Percentiles rank a stretch among this genome's conserved stretches.
phyloP scores from a whole-genome alignment of 2,888 invertebrate species.

The Dendrolimus pini region DNA sequence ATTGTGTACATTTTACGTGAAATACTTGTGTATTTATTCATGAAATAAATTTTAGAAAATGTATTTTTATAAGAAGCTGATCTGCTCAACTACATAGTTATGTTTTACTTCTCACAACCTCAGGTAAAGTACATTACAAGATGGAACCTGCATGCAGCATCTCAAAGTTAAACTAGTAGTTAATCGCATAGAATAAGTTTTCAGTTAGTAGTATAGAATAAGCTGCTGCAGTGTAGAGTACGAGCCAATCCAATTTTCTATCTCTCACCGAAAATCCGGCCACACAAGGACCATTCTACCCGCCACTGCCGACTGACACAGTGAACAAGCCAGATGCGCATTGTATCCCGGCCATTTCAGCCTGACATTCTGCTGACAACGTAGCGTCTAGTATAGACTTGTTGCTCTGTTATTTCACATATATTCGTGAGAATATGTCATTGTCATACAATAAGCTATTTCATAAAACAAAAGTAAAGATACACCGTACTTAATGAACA shows the following conservation, averaged over 20 bases:
- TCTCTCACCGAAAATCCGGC: conserved; percentile 41
- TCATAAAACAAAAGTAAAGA: background rate
- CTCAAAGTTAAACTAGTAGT: no score
- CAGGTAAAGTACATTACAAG: no score
- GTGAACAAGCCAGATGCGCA: conserved; percentile 35
- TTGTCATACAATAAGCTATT: background rate
- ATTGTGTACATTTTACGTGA: no score
- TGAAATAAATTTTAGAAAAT: no score
- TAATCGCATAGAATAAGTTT: no score
- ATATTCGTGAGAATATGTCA: conserved; percentile 12
- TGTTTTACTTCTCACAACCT: no score
- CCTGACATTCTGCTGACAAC: conserved; percentile 34
- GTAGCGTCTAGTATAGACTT: conserved; percentile 30
- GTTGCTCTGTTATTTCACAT: conserved; percentile 35
- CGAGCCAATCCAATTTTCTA: conserved; percentile 57
- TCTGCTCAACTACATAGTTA: no score
- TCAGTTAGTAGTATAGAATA: no score
- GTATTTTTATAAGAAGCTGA: no score
- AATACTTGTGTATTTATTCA: no score
- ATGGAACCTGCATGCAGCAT: no score
- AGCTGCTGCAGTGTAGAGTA: conserved; percentile 9
- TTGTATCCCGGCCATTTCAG: conserved; percentile 38
- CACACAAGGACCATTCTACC: conserved; percentile 38
- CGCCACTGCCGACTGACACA: conserved; percentile 32
- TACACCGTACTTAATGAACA: no score